Evolutionary conservation across 1,140 invertebrate species (phyloP).

Genomic region (Bombus huntii): DNA sequence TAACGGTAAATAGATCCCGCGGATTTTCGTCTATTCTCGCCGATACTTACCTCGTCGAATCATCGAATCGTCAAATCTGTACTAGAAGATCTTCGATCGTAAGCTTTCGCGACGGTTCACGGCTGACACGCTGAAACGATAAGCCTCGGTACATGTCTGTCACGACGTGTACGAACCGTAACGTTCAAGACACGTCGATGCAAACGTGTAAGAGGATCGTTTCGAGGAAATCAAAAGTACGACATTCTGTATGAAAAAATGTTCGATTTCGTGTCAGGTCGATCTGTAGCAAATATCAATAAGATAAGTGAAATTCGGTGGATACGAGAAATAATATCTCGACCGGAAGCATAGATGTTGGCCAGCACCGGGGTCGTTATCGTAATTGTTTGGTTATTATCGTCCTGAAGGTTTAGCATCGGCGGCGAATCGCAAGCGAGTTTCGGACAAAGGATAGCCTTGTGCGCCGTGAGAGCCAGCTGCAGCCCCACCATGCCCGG

Average conservation of each 20-base stretch:
- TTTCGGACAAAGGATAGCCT: constrained; percentile 80
- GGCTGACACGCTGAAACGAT: no score
- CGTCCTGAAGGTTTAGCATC: constrained; percentile 42
- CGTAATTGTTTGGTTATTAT: constrained; percentile 63
- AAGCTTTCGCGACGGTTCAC: no score
- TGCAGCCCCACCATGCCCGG: constrained; percentile 66
- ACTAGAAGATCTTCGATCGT: no score
- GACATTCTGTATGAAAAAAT: not conserved
- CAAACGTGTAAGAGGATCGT: no score
- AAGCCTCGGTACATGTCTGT: no score
- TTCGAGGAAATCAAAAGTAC: no score
- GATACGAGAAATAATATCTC: not conserved
- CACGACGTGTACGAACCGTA: no score
- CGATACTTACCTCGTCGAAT: no score
- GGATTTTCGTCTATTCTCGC: not conserved
- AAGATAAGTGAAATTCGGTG: not conserved
- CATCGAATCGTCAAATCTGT: no score
- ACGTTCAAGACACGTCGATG: no score
- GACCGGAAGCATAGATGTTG: constrained; percentile 3
- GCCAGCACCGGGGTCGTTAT: constrained; percentile 46
- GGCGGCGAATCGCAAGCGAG: constrained; percentile 63
- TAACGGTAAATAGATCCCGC: not conserved
- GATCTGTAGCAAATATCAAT: no score
- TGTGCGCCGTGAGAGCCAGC: constrained; percentile 66
- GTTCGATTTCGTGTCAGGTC: no score